Evolutionary conservation across 2,797 vertebrate species (phyloP), one percentile per base, ranked within the genome.

Genomic region (Gambelia wislizenii): DNA sequence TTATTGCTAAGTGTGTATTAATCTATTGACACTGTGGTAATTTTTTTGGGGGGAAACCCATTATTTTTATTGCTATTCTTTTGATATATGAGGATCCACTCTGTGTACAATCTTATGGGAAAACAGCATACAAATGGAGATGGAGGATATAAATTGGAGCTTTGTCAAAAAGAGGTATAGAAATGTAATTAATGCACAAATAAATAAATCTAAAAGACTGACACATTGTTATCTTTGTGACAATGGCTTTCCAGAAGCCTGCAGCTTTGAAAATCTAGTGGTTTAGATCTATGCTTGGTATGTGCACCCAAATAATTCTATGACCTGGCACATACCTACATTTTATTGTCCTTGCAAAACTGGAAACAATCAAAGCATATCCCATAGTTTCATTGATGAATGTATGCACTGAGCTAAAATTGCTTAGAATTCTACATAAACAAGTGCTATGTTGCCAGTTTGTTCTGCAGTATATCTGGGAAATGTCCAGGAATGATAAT

Each of bases 201-300:
- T 47, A n/a, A 47, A 6, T 89, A 86, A 64, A 69, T 27, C 3
- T 83, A 64, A 77, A 89, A 30, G 69, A 33, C 59, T 89, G 33
- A 16, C 56, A 5, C 67, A 56, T 91, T 69, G 49, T 83, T 13
- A 18, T 61, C 78, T 87, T 84, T 33, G 83, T 83, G 78, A 33
- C 76, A 91, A 83, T 4, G 0, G 27, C 56, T 90, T 87, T 16
- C 83, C n/a, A 49, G 33, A 88, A 89, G 33, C 56, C 2, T 22
- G 10, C 56, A 74, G 59, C 69, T 85, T 92, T 91, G 49, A 74
- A 77, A 78, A 77, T 91, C 69, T 49, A 47, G 75, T 20, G n/a
- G 69, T 79, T 83, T 87, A 82, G 39, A 70, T 16, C 16, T 77
- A 16, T 27, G 25, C 18, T 64, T 89, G 88, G 89, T 82, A 22